Evolutionary conservation across 2,113 vertebrate genomes (phyloP).

Genomic region (Oceanites oceanicus): DNA sequence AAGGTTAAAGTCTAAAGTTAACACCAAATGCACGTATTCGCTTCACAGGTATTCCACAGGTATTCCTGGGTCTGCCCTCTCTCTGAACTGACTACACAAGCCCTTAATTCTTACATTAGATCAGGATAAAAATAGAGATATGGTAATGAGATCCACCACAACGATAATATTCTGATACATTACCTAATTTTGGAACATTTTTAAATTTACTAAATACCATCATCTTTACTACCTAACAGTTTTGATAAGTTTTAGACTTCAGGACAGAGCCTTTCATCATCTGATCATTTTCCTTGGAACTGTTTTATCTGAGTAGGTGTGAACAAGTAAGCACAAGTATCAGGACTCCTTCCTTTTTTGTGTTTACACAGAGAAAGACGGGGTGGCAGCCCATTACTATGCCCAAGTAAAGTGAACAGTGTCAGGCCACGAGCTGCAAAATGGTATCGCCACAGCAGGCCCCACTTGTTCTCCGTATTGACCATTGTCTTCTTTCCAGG

Average conservation of each 20-base stretch:
- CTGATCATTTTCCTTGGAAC: neutral
- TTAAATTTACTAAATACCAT: neutral
- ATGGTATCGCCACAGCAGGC: neutral
- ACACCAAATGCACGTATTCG: neutral
- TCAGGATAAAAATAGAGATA: neutral
- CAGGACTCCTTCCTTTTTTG: neutral
- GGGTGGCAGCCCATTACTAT: neutral
- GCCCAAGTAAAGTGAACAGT: neutral
- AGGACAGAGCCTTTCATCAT: neutral
- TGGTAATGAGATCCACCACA: neutral
- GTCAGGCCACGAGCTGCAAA: neutral
- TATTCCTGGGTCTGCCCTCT: neutral
- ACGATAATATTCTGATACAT: neutral
- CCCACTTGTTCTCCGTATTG: neutral
- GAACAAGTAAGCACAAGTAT: neutral
- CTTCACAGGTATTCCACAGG: neutral
- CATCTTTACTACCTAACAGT: neutral
- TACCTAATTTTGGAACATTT: neutral
- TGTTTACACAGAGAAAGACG: neutral
- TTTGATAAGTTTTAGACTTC: neutral
- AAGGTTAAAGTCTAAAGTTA: neutral
- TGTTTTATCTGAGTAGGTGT: neutral
- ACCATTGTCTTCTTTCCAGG: neutral
- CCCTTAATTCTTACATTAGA: neutral
- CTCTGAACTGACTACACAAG: neutral